Conservation (phyloP, 2,113 vertebrate genomes). For the Spermophilus dauricus region DNA sequence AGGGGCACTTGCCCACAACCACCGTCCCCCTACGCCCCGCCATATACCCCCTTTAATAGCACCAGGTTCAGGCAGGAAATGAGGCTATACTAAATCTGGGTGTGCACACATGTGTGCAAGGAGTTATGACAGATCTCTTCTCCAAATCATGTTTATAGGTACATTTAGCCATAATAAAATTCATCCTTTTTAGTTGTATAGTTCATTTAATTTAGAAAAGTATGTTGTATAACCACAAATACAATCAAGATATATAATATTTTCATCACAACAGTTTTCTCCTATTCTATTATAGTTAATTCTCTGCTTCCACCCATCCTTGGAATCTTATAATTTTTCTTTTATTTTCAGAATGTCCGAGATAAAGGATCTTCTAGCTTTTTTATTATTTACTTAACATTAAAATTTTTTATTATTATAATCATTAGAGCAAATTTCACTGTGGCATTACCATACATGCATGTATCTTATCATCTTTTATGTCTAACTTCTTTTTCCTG, state of each 20-base stretch:
- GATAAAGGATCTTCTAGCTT: not conserved
- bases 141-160: not conserved
- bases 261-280: not conserved
- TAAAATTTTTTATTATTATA: not conserved
- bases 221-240: not conserved
- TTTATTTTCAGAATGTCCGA: not conserved
- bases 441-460: not conserved
- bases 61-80: too few species aligned
- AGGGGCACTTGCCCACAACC: not conserved
- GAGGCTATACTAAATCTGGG: too few species aligned
- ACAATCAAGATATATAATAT: not conserved
- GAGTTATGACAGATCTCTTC: not conserved
- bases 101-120: not conserved
- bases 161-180: not conserved
- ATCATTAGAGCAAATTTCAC: not conserved
- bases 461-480: not conserved
- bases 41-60: not conserved
- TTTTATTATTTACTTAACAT: not conserved
- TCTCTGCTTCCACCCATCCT: not conserved
- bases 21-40: too few species aligned
- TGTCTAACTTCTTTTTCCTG: not conserved
- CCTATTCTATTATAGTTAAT: not conserved
- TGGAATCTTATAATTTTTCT: not conserved
- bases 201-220: not conserved
- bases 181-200: not conserved